Evolutionary conservation across 2,888 invertebrate species (phyloP).

Genomic region (Formica aserva): DNA sequence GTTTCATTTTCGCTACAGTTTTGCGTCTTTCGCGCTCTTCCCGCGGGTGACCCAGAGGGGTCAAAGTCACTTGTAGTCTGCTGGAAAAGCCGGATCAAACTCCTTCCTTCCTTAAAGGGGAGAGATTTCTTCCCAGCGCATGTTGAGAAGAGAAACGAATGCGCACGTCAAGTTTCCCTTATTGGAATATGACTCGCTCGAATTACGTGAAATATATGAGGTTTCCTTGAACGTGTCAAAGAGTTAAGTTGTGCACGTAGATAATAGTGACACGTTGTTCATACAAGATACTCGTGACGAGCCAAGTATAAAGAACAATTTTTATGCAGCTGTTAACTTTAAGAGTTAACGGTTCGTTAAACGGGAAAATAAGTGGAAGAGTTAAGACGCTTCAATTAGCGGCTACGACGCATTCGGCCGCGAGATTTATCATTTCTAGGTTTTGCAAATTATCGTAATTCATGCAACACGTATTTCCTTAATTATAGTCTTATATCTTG

Average conservation of each 20-base stretch:
- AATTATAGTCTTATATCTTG: constrained; percentile 40
- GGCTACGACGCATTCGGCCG: constrained; percentile 29
- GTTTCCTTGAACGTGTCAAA: neutral
- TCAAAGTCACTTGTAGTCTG: constrained; percentile 66
- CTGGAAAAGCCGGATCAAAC: constrained; percentile 64
- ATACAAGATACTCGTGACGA: constrained; percentile 4
- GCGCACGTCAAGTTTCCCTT: neutral
- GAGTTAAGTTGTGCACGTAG: neutral
- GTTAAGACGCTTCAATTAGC: constrained; percentile 63
- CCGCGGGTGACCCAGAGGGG: constrained; percentile 54
- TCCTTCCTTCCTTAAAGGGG: constrained; percentile 69
- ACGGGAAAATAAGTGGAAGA: constrained; percentile 51
- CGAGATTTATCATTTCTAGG: constrained; percentile 50
- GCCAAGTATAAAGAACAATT: neutral
- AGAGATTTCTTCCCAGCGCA: constrained; percentile 48
- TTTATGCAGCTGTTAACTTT: constrained; percentile 27
- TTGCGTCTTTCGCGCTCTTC: constrained; percentile 45
- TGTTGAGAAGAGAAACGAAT: constrained; percentile 22
- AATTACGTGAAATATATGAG: neutral
- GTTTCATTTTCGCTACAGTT: constrained; percentile 23
- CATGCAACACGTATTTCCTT: constrained; percentile 55
- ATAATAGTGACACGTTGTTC: constrained; percentile 18
- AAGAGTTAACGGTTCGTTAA: constrained; percentile 61
- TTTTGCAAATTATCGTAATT: constrained; percentile 52
- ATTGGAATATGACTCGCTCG: neutral